phyloP scores from a whole-genome alignment of 2,888 invertebrate species.

The Crossocerus cetratus region DNA sequence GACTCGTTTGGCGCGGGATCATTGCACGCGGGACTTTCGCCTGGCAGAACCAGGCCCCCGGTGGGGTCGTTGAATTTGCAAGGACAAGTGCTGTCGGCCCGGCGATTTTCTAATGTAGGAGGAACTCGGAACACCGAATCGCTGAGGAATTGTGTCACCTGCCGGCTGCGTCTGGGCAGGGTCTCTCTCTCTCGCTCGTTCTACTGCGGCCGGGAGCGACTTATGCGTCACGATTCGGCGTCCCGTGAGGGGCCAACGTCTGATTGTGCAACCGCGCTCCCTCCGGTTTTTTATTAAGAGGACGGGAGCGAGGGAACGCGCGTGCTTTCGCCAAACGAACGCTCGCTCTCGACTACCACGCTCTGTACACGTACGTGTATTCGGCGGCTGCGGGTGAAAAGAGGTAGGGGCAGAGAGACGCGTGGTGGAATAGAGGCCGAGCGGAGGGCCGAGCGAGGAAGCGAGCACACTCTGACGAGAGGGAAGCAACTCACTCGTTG shows the following conservation, averaged over 20 bases:
- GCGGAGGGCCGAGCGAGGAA: background rate
- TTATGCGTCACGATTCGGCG: constrained; percentile 53
- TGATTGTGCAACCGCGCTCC: constrained; percentile 63
- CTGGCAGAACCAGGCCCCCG: background rate
- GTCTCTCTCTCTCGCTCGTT: too few species aligned
- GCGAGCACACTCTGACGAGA: background rate
- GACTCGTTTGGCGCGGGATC: too few species aligned
- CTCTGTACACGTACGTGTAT: background rate
- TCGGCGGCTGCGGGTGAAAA: background rate
- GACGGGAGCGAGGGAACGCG: constrained; percentile 14
- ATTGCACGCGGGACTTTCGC: too few species aligned
- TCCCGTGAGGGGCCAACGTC: constrained; percentile 61
- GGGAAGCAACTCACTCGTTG: constrained; percentile 24
- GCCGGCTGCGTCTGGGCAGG: constrained; percentile 16
- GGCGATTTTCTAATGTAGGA: background rate
- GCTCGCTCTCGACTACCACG: constrained; percentile 33
- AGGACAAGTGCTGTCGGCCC: background rate
- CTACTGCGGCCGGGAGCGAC: constrained; percentile 4
- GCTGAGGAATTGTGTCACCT: constrained; percentile 51
- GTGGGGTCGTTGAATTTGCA: background rate
- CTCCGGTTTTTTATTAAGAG: constrained; percentile 39
- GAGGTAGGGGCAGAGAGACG: constrained; percentile 7
- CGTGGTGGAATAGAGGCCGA: constrained; percentile 15
- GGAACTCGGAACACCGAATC: constrained; percentile 23
- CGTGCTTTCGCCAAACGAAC: constrained; percentile 58